phyloP scores from a whole-genome alignment of 53 echinoderm and acorn worm genomes.

The Astropecten irregularis region DNA sequence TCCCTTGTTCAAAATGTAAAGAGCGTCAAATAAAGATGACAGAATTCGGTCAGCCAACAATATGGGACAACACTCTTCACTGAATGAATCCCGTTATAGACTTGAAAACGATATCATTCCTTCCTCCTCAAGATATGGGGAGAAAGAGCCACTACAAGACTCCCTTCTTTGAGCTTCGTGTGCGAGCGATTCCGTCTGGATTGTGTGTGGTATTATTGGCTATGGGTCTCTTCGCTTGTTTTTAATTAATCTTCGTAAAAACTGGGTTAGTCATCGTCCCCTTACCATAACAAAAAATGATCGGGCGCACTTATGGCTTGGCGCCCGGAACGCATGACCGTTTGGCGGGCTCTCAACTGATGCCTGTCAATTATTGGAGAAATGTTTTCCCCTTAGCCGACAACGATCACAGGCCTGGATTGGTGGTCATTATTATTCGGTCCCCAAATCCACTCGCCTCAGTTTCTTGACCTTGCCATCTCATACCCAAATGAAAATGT shows the following conservation, averaged over 20 bases:
- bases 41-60: slow-evolving; percentile 36
- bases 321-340: slow-evolving; percentile 22
- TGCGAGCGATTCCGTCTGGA: slow-evolving; percentile 14
- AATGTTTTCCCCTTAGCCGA: slow-evolving; percentile 7
- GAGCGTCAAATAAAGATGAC: slow-evolving; percentile 25
- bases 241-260: slow-evolving; percentile 55
- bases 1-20: no score
- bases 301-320: slow-evolving; percentile 25
- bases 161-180: background rate
- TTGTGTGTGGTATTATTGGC: no score
- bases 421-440: no score
- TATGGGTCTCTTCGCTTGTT: background rate
- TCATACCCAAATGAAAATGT: no score
- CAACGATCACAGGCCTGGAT: no score
- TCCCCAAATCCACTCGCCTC: background rate
- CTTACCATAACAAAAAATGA: slow-evolving; percentile 40
- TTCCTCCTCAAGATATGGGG: background rate
- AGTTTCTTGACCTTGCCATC: slow-evolving; percentile 23
- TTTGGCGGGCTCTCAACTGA: slow-evolving; percentile 31
- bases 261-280: slow-evolving; percentile 20
- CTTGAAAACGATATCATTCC: background rate
- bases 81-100: background rate
- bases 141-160: background rate
- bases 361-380: slow-evolving; percentile 10
- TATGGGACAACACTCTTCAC: slow-evolving; percentile 7